Base-by-base conservation (phyloP, 2,888 invertebrate genomes). In the Lepidocyrtinus sp. region DNA sequence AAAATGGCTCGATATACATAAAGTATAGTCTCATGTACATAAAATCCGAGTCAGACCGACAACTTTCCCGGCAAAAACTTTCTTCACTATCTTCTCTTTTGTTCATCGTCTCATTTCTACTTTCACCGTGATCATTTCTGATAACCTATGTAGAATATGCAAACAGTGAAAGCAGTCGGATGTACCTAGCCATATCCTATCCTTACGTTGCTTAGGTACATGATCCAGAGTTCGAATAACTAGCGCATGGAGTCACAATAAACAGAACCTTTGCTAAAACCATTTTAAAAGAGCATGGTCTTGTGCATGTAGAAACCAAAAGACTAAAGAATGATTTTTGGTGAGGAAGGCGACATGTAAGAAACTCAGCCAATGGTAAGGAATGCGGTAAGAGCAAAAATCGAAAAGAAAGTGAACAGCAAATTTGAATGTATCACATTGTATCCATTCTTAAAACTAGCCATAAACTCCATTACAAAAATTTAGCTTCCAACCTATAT, bases 61-160 rank as follows among this genome's bases (percentile, higher is more conserved):
- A 61, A 71, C 22, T 71, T 62, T 62, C 61, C 71, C 61, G 61
- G 62, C 22, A 71, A 59, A 59, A 71, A 61, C 59, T 62, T 71
- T 62, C 45, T 55, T n/a, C 62, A 59, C 21, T 59, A 59, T 36
- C 27, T 22, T 71, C 71, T 17, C 45, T 45, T 55, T 50, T 55
- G 24, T 69, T 55, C 19, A 17, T 24, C 19, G 19, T 69, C 46
- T 25, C 59, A 59, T 71, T 45, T 25, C 59, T 61, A 45, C 59
- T 61, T 62, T 62, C 61, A 70, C 59, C 46, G 62, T 69, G 22
- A 69, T 71, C 59, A 61, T 25, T 36, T 71, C 22, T 36, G 70
- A 70, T 61, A 59, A n/a, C 59, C 59, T 59, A 59, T 7, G 22
- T 59, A 24, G 55, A 46, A 50, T 68, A 68, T 46, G 22, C 68